phyloP scores from a whole-genome alignment of 2,113 vertebrate genomes.

The Heterocephalus glaber region DNA sequence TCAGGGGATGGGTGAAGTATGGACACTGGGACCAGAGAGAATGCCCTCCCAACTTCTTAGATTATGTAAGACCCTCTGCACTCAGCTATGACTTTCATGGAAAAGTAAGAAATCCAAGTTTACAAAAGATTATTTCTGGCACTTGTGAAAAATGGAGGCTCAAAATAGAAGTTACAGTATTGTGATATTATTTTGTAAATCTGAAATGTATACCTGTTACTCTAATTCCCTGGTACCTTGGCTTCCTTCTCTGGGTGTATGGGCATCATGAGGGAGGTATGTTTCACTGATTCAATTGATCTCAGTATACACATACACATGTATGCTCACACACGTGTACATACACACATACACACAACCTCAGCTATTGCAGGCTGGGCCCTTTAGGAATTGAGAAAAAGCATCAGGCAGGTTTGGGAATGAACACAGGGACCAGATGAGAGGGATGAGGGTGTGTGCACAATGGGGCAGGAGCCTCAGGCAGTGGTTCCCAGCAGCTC shows the following conservation, averaged over 20 bases:
- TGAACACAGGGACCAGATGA: not conserved
- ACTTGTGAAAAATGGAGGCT: slow-evolving; percentile 31
- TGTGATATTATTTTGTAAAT: not conserved
- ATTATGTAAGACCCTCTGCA: not conserved
- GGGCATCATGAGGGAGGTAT: not conserved
- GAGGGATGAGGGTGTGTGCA: not conserved
- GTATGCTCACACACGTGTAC: too few species aligned
- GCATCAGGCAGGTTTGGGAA: not conserved
- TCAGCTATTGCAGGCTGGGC: not conserved
- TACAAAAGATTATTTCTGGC: slow-evolving; percentile 40
- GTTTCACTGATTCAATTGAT: not conserved
- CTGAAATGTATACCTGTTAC: not conserved
- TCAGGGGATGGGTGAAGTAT: not conserved
- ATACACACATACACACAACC: not conserved
- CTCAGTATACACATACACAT: not conserved
- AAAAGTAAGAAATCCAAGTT: slow-evolving; percentile 7
- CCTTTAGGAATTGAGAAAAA: not conserved
- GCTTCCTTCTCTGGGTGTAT: not conserved
- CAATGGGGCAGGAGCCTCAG: not conserved
- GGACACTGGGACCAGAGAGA: not conserved
- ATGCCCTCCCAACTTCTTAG: not conserved
- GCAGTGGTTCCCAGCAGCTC: not conserved
- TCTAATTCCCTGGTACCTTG: not conserved
- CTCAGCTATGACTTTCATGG: not conserved
- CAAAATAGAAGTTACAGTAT: slow-evolving; percentile 53